These are phyloP conservation scores for Philopedon plagiatum DNA, from an alignment of 2,888 invertebrate genomes.

Conservation along the genomic window DNA sequence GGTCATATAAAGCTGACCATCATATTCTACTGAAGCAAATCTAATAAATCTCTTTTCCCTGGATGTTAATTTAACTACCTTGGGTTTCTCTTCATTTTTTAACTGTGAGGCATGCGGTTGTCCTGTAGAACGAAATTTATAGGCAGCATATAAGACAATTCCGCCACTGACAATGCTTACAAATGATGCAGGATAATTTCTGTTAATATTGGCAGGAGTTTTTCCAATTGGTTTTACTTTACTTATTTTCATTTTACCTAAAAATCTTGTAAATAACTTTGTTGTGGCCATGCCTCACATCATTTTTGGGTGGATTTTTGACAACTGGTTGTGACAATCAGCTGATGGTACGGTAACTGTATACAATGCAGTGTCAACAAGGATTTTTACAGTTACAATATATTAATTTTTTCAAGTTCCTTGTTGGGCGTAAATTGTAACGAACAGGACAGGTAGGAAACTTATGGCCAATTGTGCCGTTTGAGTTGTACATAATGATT, in stretches of 20 bases:
- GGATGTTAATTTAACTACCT: slow-evolving; percentile 82
- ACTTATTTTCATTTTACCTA: slow-evolving; percentile 38
- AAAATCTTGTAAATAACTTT: slow-evolving; percentile 47
- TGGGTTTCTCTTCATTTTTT: slow-evolving; percentile 63
- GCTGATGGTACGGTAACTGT: too few relatives aligned
- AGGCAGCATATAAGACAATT: slow-evolving; percentile 67
- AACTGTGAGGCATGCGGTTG: slow-evolving; percentile 71
- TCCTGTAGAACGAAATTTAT: slow-evolving; percentile 66
- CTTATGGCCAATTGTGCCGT: too few relatives aligned
- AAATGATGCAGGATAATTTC: slow-evolving; percentile 48
- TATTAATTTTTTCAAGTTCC: too few relatives aligned
- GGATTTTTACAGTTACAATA: too few relatives aligned
- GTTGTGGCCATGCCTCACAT: slow-evolving; percentile 49
- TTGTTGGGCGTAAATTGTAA: too few relatives aligned
- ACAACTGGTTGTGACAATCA: too few relatives aligned
- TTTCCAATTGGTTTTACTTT: slow-evolving; percentile 1
- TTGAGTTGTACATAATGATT: too few relatives aligned
- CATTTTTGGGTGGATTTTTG: too few relatives aligned
- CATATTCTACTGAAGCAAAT: slow-evolving; percentile 95
- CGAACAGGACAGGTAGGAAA: too few relatives aligned
- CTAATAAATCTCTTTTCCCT: slow-evolving; percentile 93
- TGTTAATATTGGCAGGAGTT: slow-evolving; percentile 8
- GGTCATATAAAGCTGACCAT: slow-evolving; percentile 97
- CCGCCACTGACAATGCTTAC: slow-evolving; percentile 67
- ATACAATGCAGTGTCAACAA: too few relatives aligned